Conservation (phyloP, 1,140 invertebrate genomes). For the Adoxophyes honmai region DNA sequence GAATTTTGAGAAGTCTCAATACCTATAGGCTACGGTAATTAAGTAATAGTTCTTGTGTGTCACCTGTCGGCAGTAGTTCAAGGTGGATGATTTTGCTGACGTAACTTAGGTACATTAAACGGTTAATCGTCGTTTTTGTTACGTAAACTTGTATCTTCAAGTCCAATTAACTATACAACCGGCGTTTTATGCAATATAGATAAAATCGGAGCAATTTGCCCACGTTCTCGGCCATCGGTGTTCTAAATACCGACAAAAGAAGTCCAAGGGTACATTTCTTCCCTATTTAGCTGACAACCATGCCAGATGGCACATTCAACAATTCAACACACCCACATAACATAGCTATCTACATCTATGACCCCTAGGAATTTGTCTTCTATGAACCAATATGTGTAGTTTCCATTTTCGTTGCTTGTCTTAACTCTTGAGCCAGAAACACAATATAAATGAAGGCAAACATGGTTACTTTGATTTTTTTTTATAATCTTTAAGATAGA, state of each 20-base stretch:
- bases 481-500: too few relatives aligned
- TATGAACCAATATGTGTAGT: background rate
- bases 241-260: background rate
- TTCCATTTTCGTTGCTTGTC: background rate
- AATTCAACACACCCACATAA: too few relatives aligned
- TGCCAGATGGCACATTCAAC: background rate
- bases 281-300: background rate
- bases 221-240: background rate
- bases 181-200: background rate
- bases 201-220: background rate
- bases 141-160: constrained; percentile 6
- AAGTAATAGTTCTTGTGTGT: background rate
- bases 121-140: background rate
- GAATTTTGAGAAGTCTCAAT: background rate
- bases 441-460: background rate
- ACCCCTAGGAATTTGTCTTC: too few relatives aligned
- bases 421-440: background rate
- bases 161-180: background rate
- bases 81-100: constrained; percentile 2
- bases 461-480: too few relatives aligned
- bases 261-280: background rate
- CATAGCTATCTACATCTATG: too few relatives aligned
- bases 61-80: background rate
- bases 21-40: background rate
- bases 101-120: background rate